These are phyloP conservation scores for Ethmia dodecea DNA, from an alignment of 2,888 invertebrate species.

Conservation along the genomic window DNA sequence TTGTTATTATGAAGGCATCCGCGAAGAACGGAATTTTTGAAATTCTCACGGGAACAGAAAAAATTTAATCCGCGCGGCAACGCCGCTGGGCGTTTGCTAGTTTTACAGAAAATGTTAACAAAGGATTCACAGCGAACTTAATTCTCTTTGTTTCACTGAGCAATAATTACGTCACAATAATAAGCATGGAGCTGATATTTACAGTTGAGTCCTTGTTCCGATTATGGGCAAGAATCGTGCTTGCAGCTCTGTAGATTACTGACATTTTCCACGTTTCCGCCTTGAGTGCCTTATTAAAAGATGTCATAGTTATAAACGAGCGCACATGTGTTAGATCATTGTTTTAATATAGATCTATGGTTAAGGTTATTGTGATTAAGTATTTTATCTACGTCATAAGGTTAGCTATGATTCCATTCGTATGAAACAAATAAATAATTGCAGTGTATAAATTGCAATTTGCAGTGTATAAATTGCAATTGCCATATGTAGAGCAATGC, in stretches of 20 bases:
- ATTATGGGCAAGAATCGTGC: conserved; percentile 74
- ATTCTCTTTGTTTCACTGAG: conserved; percentile 65
- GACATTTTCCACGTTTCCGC: conserved; percentile 75
- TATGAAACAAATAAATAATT: too few species aligned
- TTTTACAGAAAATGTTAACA: conserved; percentile 23
- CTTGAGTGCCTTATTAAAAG: conserved; percentile 67
- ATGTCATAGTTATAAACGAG: conserved; percentile 50
- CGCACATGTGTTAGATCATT: conserved; percentile 44
- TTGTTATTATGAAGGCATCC: background rate
- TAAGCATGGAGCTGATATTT: conserved; percentile 67
- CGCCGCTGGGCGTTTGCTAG: too few species aligned
- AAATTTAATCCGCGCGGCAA: too few species aligned
- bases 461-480: too few species aligned
- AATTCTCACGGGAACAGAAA: too few species aligned
- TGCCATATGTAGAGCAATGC: background rate
- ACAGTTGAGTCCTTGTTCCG: conserved; percentile 72
- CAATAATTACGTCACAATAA: conserved; percentile 68
- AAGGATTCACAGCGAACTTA: conserved; percentile 39
- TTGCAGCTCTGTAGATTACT: conserved; percentile 62
- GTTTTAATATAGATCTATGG: background rate
- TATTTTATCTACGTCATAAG: too few species aligned
- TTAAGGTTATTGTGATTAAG: background rate
- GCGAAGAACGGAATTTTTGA: background rate
- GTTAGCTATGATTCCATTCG: too few species aligned
- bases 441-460: too few species aligned